These are phyloP conservation scores for Kryptolebias ocellatus DNA, from an alignment of 2,797 vertebrate species.

Conservation along the genomic window DNA sequence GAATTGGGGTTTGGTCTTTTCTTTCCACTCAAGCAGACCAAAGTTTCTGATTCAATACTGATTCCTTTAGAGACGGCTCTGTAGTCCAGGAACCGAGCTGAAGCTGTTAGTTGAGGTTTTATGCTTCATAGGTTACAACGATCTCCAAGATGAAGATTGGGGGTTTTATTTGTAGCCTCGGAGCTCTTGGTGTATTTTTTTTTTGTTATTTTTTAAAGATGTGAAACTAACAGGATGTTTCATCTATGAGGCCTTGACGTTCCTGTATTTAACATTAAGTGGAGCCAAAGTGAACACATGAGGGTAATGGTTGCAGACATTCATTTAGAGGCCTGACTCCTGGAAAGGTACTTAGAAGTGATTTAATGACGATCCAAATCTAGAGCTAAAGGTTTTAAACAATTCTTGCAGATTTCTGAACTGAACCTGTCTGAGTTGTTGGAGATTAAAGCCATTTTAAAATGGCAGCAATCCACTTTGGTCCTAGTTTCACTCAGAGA, in stretches of 20 bases:
- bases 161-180: slow-evolving; percentile 3
- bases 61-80: slow-evolving; percentile 45
- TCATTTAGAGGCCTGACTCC: too few species aligned
- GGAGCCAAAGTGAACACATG: not conserved
- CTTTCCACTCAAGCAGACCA: not conserved
- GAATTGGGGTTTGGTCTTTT: slow-evolving; percentile 49
- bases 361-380: too few species aligned
- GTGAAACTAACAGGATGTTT: not conserved
- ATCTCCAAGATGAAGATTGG: slow-evolving; percentile 27
- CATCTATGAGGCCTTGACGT: too few species aligned
- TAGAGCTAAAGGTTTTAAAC: too few species aligned
- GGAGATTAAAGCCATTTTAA: too few species aligned
- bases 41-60: slow-evolving; percentile 12
- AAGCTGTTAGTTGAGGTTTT: slow-evolving; percentile 61
- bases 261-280: too few species aligned
- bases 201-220: not conserved
- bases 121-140: slow-evolving; percentile 48
- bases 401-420: too few species aligned
- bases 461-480: too few species aligned
- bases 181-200: not conserved
- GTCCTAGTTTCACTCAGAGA: too few species aligned
- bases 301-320: not conserved
- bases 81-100: slow-evolving; percentile 56
- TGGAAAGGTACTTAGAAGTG: too few species aligned
- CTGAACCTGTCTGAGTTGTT: too few species aligned